Evolutionary conservation across 2,797 vertebrate genomes (phyloP), one percentile per base, ranked within the genome.

Genomic region (Buceros bicornis): DNA sequence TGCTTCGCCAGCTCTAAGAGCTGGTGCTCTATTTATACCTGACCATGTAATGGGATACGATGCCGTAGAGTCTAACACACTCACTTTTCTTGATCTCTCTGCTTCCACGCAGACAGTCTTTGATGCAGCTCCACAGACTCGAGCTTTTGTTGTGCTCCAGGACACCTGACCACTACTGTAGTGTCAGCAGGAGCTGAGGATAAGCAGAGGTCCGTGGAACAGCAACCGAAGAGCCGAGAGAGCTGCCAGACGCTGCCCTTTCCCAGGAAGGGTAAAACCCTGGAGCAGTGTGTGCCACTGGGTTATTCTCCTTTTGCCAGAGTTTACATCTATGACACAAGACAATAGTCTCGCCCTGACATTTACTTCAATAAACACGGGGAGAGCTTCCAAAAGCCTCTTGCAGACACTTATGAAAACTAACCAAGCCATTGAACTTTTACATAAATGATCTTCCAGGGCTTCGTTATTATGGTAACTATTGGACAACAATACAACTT

Each of bases 311-410:
- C 71, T 48, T 60, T 17, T 17, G 66, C 67, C 72, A 57, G 76
- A 81, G 84, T 90, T 93, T 51, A 89, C 79, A 37, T 88, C 84
- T 42, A 6, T 1, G 40, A 76, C 87, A 93, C 72, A 73, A 82
- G 67, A 85, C 76, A 89, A n/a, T 35, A 42, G 82, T 66, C 87
- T 91, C 9, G 31, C 33, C 60, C 79, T 64, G 72, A 42, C 72
- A 8, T 88, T 91, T 37, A 37, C 79, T 93, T 56, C 91, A 86
- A 20, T 66, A 73, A 91, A 67, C 69, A 28, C n/a, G 2, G 48
- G 88, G 85, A 96, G 66, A 88, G 25, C 31, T 84, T 93, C 93
- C 95, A 94, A 65, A 50, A 72, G 69, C 45, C 77, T 60, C 8
- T n/a, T 72, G 74, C 48, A 89, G 79, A 40, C 69, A 80, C 70